Base-by-base conservation (phyloP, 1,140 invertebrate species). In the Apocrypta bakeri region DNA sequence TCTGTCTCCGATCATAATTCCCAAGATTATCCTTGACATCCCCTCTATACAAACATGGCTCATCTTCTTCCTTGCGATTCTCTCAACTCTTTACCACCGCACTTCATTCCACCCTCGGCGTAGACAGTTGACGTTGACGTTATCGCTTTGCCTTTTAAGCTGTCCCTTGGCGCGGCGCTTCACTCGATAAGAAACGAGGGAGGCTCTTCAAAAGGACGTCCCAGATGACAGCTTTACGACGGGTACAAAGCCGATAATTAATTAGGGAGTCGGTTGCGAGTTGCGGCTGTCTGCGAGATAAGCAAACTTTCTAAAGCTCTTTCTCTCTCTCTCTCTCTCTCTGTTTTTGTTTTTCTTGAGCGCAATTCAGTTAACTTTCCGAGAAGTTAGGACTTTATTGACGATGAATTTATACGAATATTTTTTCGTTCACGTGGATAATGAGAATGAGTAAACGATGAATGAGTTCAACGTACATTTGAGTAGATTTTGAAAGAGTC, bases 231-330 rank as follows among this genome's bases (percentile, higher is more conserved):
- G 81, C 73, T 71, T 76, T 71, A 71, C n/a, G 74, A 76, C 63
- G 61, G 40, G 6, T 17, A 77, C 81, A 74, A 79, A 79, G 81
- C 75, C 76, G 75, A 68, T 83, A 83, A 83, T 83, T 83, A 83
- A 83, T 83, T 78, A 74, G 61, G 27, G 42, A 29, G 1, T 24
- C n/a, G 8, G 27, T 29, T 2, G 31, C 31, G 68, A 33, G 29
- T 69, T 21, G n/a, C 21, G 29, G 25, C 31, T 71, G 68, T 29
- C 68, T 71, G 25, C 31, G 27, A 24, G 24, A 27, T 66, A 66
- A 29, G 63, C 63, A 27, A 66, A 66, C 24, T 27, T 66, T 27
- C 63, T 3, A 56, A 21, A 6, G 17, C 17, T 6, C n/a, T 37
- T 37, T 37, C 33, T 9, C 33, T 37, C 33, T 37, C 2, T 37